Evolutionary conservation across 35 echinoderm and acorn worm genomes (phyloP), one percentile per base, ranked within the genome.

Genomic region (Patiria miniata): DNA sequence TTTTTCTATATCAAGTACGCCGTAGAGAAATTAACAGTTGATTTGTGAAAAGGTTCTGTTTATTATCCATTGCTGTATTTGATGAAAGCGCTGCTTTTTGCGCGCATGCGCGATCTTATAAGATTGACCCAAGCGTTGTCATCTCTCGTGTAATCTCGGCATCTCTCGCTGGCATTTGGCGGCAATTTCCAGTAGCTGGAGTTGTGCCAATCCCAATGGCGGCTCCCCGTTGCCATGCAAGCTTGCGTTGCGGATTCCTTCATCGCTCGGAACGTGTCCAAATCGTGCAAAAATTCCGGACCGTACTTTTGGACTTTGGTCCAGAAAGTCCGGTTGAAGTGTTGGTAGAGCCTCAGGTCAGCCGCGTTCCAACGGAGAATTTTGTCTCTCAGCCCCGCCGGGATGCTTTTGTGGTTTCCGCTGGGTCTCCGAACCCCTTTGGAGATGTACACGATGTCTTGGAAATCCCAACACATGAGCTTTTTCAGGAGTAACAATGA

Each of bases 371-470:
- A 89, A 10, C 29, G 39, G 19, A 77, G 78, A 18, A 81, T 80
- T 12, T 47, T 47, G 42, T 47, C 42, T 47, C 42, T 47, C 77
- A 81, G 80, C 17, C 0, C 38, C n/a, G 77, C 77, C 7, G 81
- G 26, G 36, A 81, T 54, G 9, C 34, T 33, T 10, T 77, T 29
- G 6, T 68, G 32, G 36, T 78, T 40, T 21, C 61, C 88, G 15
- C 55, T 81, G 0, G 80, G 21, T 22, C 69, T 86, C 22, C 89
- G 80, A 21, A 96, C 86, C 19, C 80, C 86, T 5, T 83, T 84
- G 5, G 94, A 77, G 51, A 92, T 40, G 54, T 96, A 96, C 40
- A 96, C n/a, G 28, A 96, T 96, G 81, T 96, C 90, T 76, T 96
- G 81, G 37, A 89, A 92, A 26, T 85, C 60, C 94, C 94, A 96